A percentile compares a stretch with the other conserved stretches of the same genome.
phyloP scores from a whole-genome alignment of 2,113 vertebrate genomes.

The Sorex fumeus region DNA sequence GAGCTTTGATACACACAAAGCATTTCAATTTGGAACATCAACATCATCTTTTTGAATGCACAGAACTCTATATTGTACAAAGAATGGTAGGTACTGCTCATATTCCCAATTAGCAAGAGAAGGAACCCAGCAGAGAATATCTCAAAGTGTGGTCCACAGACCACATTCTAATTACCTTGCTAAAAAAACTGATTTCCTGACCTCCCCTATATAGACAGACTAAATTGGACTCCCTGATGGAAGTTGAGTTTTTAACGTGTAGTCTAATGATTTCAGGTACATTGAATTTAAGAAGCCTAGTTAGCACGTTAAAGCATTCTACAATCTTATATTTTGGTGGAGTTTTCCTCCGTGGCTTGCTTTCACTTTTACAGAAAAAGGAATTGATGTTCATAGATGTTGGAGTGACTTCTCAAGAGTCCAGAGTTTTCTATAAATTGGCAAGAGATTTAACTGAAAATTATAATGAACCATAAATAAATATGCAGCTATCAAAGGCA shows the following conservation, averaged over 20 bases:
- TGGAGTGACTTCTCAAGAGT: background rate
- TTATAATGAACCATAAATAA: too few relatives aligned
- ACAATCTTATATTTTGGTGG: too few relatives aligned
- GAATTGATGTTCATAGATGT: background rate
- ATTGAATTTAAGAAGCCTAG: background rate
- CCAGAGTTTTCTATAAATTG: background rate
- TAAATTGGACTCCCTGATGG: background rate
- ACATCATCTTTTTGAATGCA: too few relatives aligned
- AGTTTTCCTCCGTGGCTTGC: background rate
- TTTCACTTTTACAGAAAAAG: background rate
- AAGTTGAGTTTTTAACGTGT: background rate
- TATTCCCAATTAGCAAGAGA: background rate
- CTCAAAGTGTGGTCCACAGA: background rate
- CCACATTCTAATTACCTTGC: background rate
- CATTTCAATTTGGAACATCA: background rate
- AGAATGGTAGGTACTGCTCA: background rate
- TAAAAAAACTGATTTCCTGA: background rate
- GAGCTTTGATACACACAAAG: background rate
- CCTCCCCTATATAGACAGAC: background rate
- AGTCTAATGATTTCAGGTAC: too few relatives aligned
- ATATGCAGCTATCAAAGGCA: background rate
- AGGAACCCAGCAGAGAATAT: background rate
- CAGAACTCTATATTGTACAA: rapidly evolving
- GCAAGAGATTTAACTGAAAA: background rate
- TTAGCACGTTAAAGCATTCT: background rate